Evolutionary conservation across 2,797 vertebrate species (phyloP), one percentile per base, ranked within the genome.

Genomic region (Lutjanus campechanus): DNA sequence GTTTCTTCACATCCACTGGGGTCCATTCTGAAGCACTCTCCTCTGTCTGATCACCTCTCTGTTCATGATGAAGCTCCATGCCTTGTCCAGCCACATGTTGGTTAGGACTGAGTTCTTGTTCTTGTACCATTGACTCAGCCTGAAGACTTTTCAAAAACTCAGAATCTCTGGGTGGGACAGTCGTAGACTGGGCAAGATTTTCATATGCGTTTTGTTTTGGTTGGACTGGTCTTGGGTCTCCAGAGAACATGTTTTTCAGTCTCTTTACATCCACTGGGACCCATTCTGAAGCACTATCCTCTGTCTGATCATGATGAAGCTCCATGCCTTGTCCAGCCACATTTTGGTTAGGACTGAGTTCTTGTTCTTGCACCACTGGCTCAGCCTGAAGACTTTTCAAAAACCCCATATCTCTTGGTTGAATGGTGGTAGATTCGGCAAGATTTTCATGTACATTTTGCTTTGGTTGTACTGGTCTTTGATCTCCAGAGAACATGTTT

Each of bases 301-400:
- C 85, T 76, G 64, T 84, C 69, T 90, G 81, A 89, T 88, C 68
- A 90, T 17, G 47, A 69, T 53, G 22, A 76, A 69, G 22, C 79
- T 85, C 50, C n/a, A 56, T 43, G 77, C 50, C 50, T 81, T 84
- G 81, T 75, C 3, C 20, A 13, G 76, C 47, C 20, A 51, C 2
- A 0, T 62, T 81, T 64, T 90, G 63, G 15, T 67, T 75, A n/a
- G 36, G 10, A 72, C 72, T 41, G 11, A 41, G 43, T 59, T 91
- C 84, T 61, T 89, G 53, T 61, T 90, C 89, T 69, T 78, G 60
- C 53, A 71, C 88, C 29, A 93, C 92, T 0, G 96, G 89, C 62
- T 96, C 96, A 87, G 93, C 93, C 20, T 97, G 96, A 66, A 97
- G 95, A 54, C 87, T 95, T 90, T 96, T 97, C 72, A 99, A 92